Base-by-base conservation (phyloP, 92 coral and sea anemone genomes). In the Porites lobata region DNA sequence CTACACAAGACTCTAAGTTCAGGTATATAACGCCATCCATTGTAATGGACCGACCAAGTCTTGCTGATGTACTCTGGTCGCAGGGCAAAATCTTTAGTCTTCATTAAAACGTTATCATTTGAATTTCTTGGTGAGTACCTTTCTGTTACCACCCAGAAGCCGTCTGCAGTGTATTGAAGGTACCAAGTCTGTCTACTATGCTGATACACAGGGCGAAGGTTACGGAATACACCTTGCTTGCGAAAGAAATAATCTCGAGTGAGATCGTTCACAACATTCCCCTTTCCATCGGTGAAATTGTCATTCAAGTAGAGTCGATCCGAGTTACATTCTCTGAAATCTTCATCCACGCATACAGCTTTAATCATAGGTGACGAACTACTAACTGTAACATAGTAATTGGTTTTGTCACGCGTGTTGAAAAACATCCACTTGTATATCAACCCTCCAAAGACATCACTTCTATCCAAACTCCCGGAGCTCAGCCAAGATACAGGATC, bases 21-120 rank as follows among this genome's bases (percentile, higher is more conserved):
- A 4, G 82, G 51, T 29, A 24, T 67, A 9, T 66, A 51, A 53
- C 81, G 65, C 95, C 95, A 94, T 8, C 94, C 94, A 29, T 68
- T 84, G 81, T 50, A 79, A 69, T 87, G 75, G 10, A 90, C 85
- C 38, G 68, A 80, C 98, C 95, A 94, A 0, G 65, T 90, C 10
- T 84, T 92, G 65, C 84, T 92, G 87, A 94, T 92, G 78, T 92
- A 92, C 50, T 94, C 98, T 4, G 98, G 98, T 26, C 98, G 87
- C 15, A 92, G 56, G 8, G 98, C 98, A 12, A 58, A 80, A 72
- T 94, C 98, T 15, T 76, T 82, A 0, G 90, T 94, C 57, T 87
- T 77, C 79, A 94, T 58, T 50, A n/a, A 83, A 6, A 78, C 76
- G 0, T 76, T 77, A 20, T 70, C 79, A 1, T 64, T 63, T 4